Conservation (phyloP, 2,888 invertebrate species). For the Cacoxenus indagator region DNA sequence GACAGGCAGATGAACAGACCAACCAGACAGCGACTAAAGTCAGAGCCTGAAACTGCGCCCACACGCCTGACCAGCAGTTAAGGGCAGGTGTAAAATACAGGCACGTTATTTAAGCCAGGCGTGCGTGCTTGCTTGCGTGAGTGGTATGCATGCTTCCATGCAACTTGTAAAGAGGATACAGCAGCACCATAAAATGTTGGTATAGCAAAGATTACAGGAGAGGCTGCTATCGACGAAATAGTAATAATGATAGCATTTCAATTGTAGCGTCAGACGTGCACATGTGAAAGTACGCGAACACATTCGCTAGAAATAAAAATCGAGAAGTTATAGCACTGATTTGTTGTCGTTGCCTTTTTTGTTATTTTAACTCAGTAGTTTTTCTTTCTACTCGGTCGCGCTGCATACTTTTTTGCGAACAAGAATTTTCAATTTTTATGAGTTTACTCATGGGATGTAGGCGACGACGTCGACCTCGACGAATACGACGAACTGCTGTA, state of each 20-base stretch:
- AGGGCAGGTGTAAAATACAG: conserved; percentile 9
- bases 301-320: conserved; percentile 4
- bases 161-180: neutral
- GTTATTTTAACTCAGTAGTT: neutral
- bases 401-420: conserved; percentile 28
- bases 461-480: conserved; percentile 20
- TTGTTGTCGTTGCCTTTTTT: conserved; percentile 9
- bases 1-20: neutral
- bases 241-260: conserved; percentile 55
- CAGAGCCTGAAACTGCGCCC: neutral
- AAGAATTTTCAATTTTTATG: conserved; percentile 55
- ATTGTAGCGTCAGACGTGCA: conserved; percentile 36
- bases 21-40: neutral
- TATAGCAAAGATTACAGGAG: neutral
- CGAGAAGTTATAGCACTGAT: neutral
- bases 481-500: conserved; percentile 25
- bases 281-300: no score
- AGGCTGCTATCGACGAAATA: conserved; percentile 38
- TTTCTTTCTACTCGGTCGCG: conserved; percentile 5
- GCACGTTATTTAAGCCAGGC: neutral
- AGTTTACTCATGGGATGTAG: conserved; percentile 45
- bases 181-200: neutral
- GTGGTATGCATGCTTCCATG: neutral
- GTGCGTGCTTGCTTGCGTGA: neutral
- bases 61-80: conserved; percentile 6